Conservation (phyloP, 2,797 vertebrate species). For the Acipenser ruthenus region DNA sequence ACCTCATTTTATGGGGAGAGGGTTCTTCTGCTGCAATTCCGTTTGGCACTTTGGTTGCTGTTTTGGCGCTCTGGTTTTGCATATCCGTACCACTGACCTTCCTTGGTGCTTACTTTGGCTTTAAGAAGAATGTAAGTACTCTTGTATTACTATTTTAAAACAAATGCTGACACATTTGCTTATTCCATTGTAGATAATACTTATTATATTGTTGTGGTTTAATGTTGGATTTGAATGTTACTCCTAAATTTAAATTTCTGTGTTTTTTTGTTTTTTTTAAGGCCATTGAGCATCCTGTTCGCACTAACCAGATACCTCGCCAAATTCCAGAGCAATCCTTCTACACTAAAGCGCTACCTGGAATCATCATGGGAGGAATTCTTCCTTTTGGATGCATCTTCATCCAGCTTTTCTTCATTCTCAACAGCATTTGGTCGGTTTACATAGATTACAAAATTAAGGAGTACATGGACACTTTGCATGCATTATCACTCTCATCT, state of each 20-base stretch:
- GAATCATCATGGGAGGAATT: conserved; percentile 89
- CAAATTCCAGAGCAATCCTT: conserved; percentile 91
- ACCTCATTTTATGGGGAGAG: conserved; percentile 89
- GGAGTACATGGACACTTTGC: background rate
- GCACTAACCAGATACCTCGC: conserved; percentile 90
- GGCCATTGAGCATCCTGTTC: conserved; percentile 89
- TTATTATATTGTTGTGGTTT: background rate
- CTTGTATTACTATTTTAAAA: background rate
- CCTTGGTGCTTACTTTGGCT: conserved; percentile 85
- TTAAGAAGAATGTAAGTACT: conserved; percentile 81
- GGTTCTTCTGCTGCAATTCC: conserved; percentile 88
- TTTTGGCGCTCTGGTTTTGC: conserved; percentile 90
- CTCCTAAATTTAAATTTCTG: conserved; percentile 4
- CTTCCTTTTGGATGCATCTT: conserved; percentile 90
- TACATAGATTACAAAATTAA: background rate
- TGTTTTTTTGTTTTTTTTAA: conserved; percentile 28
- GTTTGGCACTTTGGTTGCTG: conserved; percentile 83
- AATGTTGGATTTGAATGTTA: background rate
- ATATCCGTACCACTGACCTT: conserved; percentile 87
- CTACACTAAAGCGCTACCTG: conserved; percentile 84
- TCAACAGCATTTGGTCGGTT: conserved; percentile 90
- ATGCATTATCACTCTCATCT: background rate
- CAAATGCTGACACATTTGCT: too few species aligned
- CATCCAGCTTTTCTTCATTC: conserved; percentile 92
- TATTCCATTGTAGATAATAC: too few species aligned